These are phyloP conservation scores for Lamellibrachia luymesi DNA, from an alignment of 1,140 invertebrate genomes.

Conservation along the genomic window DNA sequence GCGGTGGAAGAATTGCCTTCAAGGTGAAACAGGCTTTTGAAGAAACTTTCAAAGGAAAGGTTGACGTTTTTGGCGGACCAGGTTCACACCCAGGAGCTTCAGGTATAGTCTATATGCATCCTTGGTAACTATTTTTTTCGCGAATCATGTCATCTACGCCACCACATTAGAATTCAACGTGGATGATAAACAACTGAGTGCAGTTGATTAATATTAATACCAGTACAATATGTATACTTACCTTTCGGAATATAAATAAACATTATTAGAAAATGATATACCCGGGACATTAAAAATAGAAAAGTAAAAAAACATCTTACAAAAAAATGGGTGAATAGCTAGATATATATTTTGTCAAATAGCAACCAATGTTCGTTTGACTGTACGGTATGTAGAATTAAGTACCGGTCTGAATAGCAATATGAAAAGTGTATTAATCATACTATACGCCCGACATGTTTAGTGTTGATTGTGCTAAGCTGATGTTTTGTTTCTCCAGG, in stretches of 20 bases:
- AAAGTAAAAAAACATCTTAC: no score
- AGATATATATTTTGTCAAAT: no score
- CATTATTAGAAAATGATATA: no score
- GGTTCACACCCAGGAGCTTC: not conserved
- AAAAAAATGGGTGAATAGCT: no score
- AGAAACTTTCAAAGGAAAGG: conserved; percentile 24
- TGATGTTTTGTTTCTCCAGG: not conserved
- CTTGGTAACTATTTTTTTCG: no score
- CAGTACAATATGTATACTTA: no score
- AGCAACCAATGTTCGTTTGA: not conserved
- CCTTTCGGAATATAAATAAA: no score
- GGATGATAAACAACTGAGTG: no score
- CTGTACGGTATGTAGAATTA: not conserved
- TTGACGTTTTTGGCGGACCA: conserved; percentile 33
- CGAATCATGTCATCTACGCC: no score
- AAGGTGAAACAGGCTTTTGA: not conserved
- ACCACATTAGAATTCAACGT: no score
- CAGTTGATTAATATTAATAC: no score
- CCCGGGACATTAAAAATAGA: no score
- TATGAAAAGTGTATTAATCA: not conserved
- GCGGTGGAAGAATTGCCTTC: conserved; percentile 15
- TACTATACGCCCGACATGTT: not conserved
- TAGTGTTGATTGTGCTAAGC: not conserved
- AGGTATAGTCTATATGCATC: not conserved
- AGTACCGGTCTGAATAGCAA: not conserved